Percentiles rank a stretch among this genome's conserved stretches.
phyloP scores from a whole-genome alignment of 1,140 invertebrate genomes.

The Aphaenogaster ashmeadi region DNA sequence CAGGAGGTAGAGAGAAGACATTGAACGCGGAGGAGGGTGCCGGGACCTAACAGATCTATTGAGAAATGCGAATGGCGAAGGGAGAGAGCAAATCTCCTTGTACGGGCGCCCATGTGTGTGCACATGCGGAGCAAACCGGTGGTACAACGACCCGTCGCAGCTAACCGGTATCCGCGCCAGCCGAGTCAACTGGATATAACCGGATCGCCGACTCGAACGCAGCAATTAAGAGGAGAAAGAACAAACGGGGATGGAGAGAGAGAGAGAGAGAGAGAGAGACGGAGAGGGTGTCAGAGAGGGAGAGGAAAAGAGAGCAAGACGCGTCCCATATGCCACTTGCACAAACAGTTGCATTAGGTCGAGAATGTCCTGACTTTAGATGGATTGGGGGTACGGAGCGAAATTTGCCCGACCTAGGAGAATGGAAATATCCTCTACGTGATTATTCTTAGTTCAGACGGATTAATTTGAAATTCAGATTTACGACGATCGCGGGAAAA shows the following conservation, averaged over 20 bases:
- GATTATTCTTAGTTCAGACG: slow-evolving; percentile 1
- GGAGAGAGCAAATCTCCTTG: slow-evolving; percentile 38
- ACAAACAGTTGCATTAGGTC: slow-evolving; percentile 37
- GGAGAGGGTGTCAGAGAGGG: neutral
- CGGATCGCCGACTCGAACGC: slow-evolving; percentile 56
- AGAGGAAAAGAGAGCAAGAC: slow-evolving; percentile 11
- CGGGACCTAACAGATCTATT: slow-evolving; percentile 4
- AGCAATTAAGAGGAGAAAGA: slow-evolving; percentile 55
- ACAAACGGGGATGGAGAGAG: neutral
- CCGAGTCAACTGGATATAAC: slow-evolving; percentile 76
- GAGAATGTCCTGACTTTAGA: slow-evolving; percentile 29
- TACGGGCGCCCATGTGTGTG: slow-evolving; percentile 38
- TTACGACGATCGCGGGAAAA: neutral
- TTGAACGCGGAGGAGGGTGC: neutral
- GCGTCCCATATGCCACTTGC: slow-evolving; percentile 15
- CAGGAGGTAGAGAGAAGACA: slow-evolving; percentile 1
- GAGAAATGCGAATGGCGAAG: slow-evolving; percentile 35
- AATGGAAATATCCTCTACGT: neutral
- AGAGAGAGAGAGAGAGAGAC: slow-evolving; percentile 18
- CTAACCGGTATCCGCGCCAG: slow-evolving; percentile 69
- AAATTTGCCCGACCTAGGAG: neutral
- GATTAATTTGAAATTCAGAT: slow-evolving; percentile 10
- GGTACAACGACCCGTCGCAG: slow-evolving; percentile 76
- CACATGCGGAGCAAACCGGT: slow-evolving; percentile 35
- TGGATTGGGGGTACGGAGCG: neutral